Evolutionary conservation across 2,888 invertebrate genomes (phyloP).

Genomic region (Marasmarcha lunaedactyla): DNA sequence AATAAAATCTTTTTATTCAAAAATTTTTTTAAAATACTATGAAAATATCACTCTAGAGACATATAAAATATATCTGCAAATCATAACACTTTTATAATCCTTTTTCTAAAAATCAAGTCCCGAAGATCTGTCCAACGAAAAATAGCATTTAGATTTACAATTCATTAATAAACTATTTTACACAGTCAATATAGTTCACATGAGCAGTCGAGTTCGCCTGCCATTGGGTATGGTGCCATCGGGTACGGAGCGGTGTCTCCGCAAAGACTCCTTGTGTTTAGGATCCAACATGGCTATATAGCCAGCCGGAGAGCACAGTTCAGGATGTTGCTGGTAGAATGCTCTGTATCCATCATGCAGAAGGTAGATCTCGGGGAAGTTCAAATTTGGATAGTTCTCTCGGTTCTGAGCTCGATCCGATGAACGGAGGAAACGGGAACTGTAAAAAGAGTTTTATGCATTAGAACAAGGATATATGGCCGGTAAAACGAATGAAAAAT

Average conservation of each 20-base stretch:
- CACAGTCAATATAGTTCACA: too few relatives aligned
- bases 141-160: too few relatives aligned
- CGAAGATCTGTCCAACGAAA: too few relatives aligned
- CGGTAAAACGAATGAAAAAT: too few relatives aligned
- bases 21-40: too few relatives aligned
- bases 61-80: too few relatives aligned
- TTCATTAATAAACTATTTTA: too few relatives aligned
- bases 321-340: constrained; percentile 79
- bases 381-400: constrained; percentile 84
- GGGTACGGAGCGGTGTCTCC: constrained; percentile 70
- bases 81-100: too few relatives aligned
- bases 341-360: constrained; percentile 77
- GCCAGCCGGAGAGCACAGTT: constrained; percentile 75
- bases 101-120: too few relatives aligned
- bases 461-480: too few relatives aligned
- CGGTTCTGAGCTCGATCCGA: constrained; percentile 85
- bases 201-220: constrained; percentile 16
- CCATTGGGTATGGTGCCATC: constrained; percentile 13
- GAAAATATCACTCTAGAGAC: too few relatives aligned
- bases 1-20: too few relatives aligned
- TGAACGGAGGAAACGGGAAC: constrained; percentile 85
- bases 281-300: constrained; percentile 91
- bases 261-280: constrained; percentile 77
- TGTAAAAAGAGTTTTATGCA: constrained; percentile 31
- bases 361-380: constrained; percentile 94